A percentile compares a stretch with the other conserved stretches of the same genome.
Evolutionary conservation across 1,140 invertebrate species (phyloP).

Genomic region (Aphis craccivora): DNA sequence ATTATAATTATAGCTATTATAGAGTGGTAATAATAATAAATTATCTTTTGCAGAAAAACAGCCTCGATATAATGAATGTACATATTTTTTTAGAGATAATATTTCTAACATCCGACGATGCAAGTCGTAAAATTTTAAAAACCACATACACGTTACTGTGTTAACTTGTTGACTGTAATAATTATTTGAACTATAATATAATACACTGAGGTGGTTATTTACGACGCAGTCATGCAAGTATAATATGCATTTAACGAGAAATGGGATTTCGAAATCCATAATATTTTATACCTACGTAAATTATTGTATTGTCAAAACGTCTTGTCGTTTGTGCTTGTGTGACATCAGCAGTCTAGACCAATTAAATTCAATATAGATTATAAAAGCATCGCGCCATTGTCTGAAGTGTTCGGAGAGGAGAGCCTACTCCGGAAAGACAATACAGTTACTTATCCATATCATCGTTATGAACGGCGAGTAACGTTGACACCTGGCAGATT

Average conservation of each 20-base stretch:
- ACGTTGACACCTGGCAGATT: background rate
- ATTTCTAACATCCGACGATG: background rate
- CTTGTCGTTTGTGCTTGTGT: background rate
- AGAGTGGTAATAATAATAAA: too few relatives aligned
- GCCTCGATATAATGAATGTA: background rate
- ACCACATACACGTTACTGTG: background rate
- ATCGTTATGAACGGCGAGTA: background rate
- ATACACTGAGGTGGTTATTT: background rate
- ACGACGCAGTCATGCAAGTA: background rate
- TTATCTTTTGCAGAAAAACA: too few relatives aligned
- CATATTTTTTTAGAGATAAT: background rate
- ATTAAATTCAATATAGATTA: background rate
- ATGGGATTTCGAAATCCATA: background rate
- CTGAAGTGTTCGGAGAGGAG: background rate
- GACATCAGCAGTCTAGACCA: constrained; percentile 14
- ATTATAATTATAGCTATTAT: background rate
- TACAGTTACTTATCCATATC: background rate
- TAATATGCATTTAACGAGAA: background rate
- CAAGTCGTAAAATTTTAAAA: background rate
- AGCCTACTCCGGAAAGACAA: background rate
- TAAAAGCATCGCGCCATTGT: background rate
- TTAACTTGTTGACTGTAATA: background rate
- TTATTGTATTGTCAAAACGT: background rate
- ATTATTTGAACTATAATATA: background rate
- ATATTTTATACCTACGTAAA: constrained; percentile 2